Evolutionary conservation across 2,888 invertebrate genomes (phyloP).

Genomic region (Timandra comae): DNA sequence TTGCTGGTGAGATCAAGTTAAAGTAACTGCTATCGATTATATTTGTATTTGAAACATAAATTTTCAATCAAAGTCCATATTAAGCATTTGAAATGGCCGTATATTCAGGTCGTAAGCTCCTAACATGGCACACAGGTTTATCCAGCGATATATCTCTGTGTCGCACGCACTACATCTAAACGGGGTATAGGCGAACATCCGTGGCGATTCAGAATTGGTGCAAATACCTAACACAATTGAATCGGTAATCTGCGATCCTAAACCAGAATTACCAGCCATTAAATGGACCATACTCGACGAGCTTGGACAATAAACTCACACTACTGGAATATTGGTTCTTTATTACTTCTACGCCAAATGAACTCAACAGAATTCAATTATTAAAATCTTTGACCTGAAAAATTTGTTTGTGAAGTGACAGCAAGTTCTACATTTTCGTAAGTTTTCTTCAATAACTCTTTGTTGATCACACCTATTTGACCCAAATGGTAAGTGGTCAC

Average conservation of each 20-base stretch:
- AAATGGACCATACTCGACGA: conserved; percentile 4
- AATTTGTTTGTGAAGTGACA: neutral
- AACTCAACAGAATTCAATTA: too few relatives aligned
- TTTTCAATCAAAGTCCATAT: conserved; percentile 36
- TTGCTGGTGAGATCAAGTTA: too few relatives aligned
- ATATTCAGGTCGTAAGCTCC: conserved; percentile 42
- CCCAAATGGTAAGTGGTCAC: neutral
- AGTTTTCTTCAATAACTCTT: too few relatives aligned
- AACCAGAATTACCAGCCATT: conserved; percentile 8
- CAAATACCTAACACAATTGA: conserved; percentile 13
- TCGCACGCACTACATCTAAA: conserved; percentile 14
- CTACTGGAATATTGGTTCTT: neutral
- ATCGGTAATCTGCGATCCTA: conserved; percentile 6
- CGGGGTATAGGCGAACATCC: neutral
- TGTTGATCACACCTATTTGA: neutral
- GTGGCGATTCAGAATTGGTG: conserved; percentile 4
- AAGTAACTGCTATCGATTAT: too few relatives aligned
- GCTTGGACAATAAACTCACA: neutral
- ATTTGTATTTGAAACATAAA: too few relatives aligned
- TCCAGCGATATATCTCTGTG: conserved; percentile 46
- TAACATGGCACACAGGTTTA: conserved; percentile 45
- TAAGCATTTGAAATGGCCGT: conserved; percentile 44
- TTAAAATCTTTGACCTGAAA: neutral
- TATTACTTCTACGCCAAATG: too few relatives aligned
- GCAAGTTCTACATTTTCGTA: neutral